Evolutionary conservation across 92 coral and sea anemone species (phyloP), one percentile per base, ranked within the genome.

Genomic region (Pocillopora meandrina): DNA sequence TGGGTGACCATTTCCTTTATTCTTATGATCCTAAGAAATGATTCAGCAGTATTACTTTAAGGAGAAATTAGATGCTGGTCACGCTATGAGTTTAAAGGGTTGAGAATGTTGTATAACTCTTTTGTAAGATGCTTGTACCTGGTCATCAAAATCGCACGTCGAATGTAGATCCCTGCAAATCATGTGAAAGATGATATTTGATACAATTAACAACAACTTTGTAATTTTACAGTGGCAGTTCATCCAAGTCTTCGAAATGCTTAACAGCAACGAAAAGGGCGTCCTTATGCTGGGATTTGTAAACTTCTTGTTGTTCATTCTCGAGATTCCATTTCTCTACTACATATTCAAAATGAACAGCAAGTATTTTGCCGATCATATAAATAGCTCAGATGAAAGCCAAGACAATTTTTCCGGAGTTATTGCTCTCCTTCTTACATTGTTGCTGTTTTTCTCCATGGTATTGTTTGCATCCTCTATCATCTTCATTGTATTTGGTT

Each of bases 311-410:
- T 87, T 90, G 10, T 79, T 90, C 18, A 26, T 90, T 0, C 62
- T 90, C 56, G 87, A 90, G 65, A 34, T 90, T n/a, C 92, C 92
- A 0, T 90, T 90, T 71, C 81, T 90, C 2, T 86, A 81, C 74
- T 90, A 86, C 78, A 87, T 90, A 16, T 21, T 86, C 75, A 76
- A 77, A 62, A n/a, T 82, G 57, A 90, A 82, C 63, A 71, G 84
- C 63, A 76, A 65, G 10, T 86, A 81, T 61, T 90, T 90, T 66
- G 9, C 23, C 58, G 23, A 36, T 12, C 83, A 55, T 49, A 31
- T n/a, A 1, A 42, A n/a, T 17, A 55, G 18, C 12, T 60, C n/a
- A 11, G 79, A 79, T 12, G 19, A 67, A 18, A 83, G 26, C n/a
- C 52, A 79, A 12, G 86, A 74, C 33, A 12, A 31, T 2, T 15